phyloP scores from a whole-genome alignment of 2,113 vertebrate genomes.

The Thinocorus orbignyianus region DNA sequence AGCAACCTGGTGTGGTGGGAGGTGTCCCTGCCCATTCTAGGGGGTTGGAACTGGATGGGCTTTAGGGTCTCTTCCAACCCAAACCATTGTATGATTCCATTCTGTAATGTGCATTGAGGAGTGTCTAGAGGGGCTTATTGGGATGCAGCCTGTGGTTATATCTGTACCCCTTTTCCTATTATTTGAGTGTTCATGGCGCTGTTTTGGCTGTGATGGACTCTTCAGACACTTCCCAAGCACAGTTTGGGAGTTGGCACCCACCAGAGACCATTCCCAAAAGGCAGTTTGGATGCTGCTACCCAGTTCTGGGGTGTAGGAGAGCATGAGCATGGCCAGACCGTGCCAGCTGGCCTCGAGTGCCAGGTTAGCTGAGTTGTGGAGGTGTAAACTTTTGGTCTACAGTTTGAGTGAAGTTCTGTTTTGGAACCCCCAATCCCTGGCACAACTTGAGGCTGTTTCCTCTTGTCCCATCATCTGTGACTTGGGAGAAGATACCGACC shows the following conservation, averaged over 20 bases:
- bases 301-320: neutral
- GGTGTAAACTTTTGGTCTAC: neutral
- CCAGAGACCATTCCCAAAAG: neutral
- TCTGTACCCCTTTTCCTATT: neutral
- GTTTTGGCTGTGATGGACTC: neutral
- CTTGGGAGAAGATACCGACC: neutral
- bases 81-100: too few species aligned
- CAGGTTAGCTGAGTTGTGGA: neutral
- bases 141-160: neutral
- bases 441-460: neutral
- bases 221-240: neutral
- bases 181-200: neutral
- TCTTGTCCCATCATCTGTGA: neutral
- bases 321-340: accelerated
- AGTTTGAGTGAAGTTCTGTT: neutral
- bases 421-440: neutral
- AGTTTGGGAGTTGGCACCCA: neutral
- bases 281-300: neutral
- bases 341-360: neutral
- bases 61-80: too few species aligned
- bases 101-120: neutral
- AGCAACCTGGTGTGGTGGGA: too few species aligned
- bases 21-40: too few species aligned
- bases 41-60: too few species aligned
- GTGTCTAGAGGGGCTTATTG: neutral